Percentiles rank a stretch among this genome's conserved stretches.
phyloP scores from a whole-genome alignment of 1,140 invertebrate genomes.

The Drepana arcuata region DNA sequence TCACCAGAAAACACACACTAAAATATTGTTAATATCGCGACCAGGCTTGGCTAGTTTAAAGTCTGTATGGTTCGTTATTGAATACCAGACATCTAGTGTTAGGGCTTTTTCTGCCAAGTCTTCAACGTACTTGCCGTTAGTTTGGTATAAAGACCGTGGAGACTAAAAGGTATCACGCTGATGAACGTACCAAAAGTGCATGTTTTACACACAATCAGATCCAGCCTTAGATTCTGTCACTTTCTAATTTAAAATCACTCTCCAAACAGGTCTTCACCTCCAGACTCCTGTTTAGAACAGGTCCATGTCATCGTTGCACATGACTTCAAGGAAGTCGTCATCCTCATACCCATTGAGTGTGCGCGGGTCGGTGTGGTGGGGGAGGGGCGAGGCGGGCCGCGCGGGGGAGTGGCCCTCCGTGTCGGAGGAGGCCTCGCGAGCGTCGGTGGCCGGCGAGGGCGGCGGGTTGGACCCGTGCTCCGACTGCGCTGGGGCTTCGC shows the following conservation, averaged over 20 bases:
- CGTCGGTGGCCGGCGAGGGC: constrained; percentile 82
- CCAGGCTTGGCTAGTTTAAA: too few species aligned
- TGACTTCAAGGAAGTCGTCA: constrained; percentile 81
- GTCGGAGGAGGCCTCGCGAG: constrained; percentile 80
- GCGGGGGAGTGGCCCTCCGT: constrained; percentile 60
- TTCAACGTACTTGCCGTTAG: too few species aligned
- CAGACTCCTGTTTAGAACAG: constrained; percentile 69
- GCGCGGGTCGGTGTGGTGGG: constrained; percentile 12
- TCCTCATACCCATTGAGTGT: constrained; percentile 69
- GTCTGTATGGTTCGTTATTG: too few species aligned
- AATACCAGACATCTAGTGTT: too few species aligned
- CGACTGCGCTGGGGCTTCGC: constrained; percentile 42
- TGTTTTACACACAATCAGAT: constrained; percentile 1
- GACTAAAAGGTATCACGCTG: not conserved
- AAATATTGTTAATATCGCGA: too few species aligned
- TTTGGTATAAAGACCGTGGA: too few species aligned
- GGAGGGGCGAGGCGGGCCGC: constrained; percentile 10
- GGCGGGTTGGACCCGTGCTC: constrained; percentile 79
- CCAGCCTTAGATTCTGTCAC: too few species aligned
- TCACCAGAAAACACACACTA: too few species aligned
- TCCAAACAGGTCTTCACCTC: too few species aligned
- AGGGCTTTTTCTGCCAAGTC: too few species aligned
- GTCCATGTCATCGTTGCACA: constrained; percentile 81
- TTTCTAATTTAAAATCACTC: too few species aligned
- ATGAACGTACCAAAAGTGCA: not conserved